Conservation (phyloP, 1,140 invertebrate species). For the Eupristina koningsbergeri region DNA sequence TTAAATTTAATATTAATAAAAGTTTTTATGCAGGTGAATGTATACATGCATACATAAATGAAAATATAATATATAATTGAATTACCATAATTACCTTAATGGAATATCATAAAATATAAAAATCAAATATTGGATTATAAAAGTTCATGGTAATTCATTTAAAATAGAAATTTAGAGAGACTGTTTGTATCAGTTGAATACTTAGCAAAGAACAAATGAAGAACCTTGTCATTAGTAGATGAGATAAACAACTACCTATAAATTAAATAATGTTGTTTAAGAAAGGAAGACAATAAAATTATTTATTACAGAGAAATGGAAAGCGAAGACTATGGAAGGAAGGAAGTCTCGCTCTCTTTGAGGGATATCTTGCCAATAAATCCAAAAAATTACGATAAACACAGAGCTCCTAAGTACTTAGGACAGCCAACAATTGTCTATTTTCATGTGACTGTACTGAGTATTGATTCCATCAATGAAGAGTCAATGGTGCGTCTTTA, state of each 20-base stretch:
- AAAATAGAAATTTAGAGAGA: neutral
- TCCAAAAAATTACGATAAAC: constrained; percentile 91
- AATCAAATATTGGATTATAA: neutral
- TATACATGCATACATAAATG: neutral
- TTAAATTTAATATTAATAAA: neutral
- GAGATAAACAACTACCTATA: neutral
- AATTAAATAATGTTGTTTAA: neutral
- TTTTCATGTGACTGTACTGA: constrained; percentile 91
- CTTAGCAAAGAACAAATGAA: neutral
- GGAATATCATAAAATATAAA: too few species aligned
- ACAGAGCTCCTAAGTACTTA: constrained; percentile 87
- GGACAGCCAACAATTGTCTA: constrained; percentile 90
- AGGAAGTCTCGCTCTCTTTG: constrained; percentile 77
- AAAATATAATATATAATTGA: too few species aligned
- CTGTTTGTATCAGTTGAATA: neutral
- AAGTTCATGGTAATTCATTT: neutral
- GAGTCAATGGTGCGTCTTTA: constrained; percentile 86
- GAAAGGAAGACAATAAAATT: neutral
- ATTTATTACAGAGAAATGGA: constrained; percentile 61
- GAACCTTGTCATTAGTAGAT: neutral
- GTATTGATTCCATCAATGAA: constrained; percentile 91
- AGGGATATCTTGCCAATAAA: constrained; percentile 87
- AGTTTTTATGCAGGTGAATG: neutral
- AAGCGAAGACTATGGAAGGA: constrained; percentile 68
- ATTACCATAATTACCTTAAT: too few species aligned